Evolutionary conservation across 2,888 invertebrate genomes (phyloP).

Genomic region (Andrena bicolor): DNA sequence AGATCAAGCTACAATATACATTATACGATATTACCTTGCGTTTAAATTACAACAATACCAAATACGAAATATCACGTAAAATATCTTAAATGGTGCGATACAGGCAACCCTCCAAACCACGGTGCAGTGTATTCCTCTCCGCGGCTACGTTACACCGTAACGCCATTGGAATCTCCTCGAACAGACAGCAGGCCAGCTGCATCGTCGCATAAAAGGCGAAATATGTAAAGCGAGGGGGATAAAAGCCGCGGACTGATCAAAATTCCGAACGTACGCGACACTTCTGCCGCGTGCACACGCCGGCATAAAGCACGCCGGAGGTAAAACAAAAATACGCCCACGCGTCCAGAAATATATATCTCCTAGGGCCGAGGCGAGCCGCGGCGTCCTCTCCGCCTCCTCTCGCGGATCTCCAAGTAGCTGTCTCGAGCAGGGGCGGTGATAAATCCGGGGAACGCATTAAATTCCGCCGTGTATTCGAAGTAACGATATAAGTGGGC

Average conservation of each 20-base stretch:
- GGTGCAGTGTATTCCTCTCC: not conserved
- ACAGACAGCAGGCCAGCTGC: slow-evolving; percentile 2
- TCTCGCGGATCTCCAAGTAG: slow-evolving; percentile 29
- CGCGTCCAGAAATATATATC: slow-evolving; percentile 35
- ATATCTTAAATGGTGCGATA: too few relatives aligned
- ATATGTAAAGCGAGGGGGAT: slow-evolving; percentile 4
- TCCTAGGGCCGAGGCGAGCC: not conserved
- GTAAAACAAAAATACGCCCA: slow-evolving; percentile 47
- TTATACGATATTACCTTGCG: not conserved
- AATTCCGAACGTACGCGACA: slow-evolving; percentile 43
- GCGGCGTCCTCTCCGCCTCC: not conserved
- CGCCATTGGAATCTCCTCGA: not conserved
- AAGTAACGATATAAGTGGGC: slow-evolving; percentile 43
- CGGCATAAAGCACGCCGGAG: slow-evolving; percentile 20
- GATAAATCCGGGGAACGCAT: slow-evolving; percentile 53
- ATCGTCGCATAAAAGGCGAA: slow-evolving; percentile 12
- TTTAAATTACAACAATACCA: too few relatives aligned
- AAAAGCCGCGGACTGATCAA: slow-evolving; percentile 36
- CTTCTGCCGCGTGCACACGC: slow-evolving; percentile 19
- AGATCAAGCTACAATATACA: not conserved
- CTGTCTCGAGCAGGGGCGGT: slow-evolving; percentile 53
- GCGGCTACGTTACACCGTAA: not conserved
- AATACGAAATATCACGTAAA: not conserved
- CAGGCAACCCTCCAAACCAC: not conserved
- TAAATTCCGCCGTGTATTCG: slow-evolving; percentile 36